Evolutionary conservation across 2,113 vertebrate genomes (phyloP).

Genomic region (Raja brachyura): DNA sequence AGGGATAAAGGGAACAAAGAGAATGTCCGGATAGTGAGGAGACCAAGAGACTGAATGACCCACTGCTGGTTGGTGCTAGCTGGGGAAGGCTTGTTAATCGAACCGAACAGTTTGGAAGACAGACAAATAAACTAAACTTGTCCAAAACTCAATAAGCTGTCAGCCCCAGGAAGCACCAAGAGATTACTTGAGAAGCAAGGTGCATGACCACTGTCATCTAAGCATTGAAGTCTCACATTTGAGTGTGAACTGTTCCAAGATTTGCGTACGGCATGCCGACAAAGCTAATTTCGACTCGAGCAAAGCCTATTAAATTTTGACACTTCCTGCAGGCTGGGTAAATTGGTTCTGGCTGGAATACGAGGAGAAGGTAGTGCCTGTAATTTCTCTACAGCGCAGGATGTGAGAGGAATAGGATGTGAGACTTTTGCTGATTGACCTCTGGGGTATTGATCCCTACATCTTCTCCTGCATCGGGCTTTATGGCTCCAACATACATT

Average conservation of each 20-base stretch:
- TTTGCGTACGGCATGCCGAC: neutral
- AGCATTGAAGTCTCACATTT: neutral
- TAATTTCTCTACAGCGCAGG: neutral
- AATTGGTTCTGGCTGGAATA: slow-evolving; percentile 16
- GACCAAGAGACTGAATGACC: no score
- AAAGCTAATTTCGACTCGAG: slow-evolving; percentile 24
- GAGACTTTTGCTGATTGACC: neutral
- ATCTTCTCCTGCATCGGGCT: neutral
- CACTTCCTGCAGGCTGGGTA: slow-evolving; percentile 4
- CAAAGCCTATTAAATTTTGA: slow-evolving; percentile 32
- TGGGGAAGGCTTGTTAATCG: no score
- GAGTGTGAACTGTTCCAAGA: neutral
- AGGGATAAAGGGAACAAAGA: no score
- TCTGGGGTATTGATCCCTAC: neutral
- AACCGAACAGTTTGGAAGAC: no score
- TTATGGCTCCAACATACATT: neutral
- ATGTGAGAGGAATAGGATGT: neutral
- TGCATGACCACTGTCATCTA: neutral
- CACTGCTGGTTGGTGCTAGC: no score
- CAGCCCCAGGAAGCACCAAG: neutral
- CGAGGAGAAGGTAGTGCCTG: neutral
- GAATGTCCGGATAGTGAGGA: no score
- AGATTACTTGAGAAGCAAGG: neutral
- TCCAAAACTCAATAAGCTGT: no score
- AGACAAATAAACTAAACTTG: no score